Evolutionary conservation across 2,888 invertebrate species (phyloP), one percentile per base, ranked within the genome.

Genomic region (Drosophila recens): DNA sequence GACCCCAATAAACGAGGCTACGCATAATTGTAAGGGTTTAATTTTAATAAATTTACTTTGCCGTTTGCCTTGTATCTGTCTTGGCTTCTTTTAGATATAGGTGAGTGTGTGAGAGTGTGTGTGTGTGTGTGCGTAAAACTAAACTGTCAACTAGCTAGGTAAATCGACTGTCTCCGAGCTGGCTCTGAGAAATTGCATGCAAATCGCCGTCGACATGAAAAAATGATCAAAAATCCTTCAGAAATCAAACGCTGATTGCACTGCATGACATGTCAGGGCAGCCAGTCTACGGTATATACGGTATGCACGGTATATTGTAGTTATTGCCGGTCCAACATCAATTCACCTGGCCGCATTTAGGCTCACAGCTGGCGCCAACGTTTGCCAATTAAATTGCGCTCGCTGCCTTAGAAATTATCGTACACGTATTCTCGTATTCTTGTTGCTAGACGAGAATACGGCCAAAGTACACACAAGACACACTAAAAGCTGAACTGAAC

Each of bases 221-320:
- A 82, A 84, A 76, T 86, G 84, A 86, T 87, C 79, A 74, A 86
- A 30, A 88, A 83, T 83, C 85, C 85, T 88, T 86, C 89, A 70
- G 73, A 86, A 88, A 88, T 88, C 85, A 87, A 87, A 87, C 75
- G 79, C 53, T 79, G 83, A 88, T 85, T 80, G 83, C 68, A 72
- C 72, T 79, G 84, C 76, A 67, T 75, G 87, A 72, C 85, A 80
- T 80, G 83, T 68, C 69, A 72, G 72, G 72, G 66, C 58, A 73
- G 67, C 23, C n/a, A 49, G 27, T 20, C 49, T 34, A 23, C n/a
- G 34, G n/a, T 46, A 38, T 27, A 27, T 5, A 27, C 23, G 23
- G n/a, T 46, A 46, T 20, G 20, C 3, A 20, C 20, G 20, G 20
- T 33, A 45, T 30, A 48, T 30, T 34, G 27, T 34, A 36, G 34